These are phyloP conservation scores for Haliaeetus leucogaster DNA, from an alignment of 2,113 vertebrate species.

Conservation along the genomic window DNA sequence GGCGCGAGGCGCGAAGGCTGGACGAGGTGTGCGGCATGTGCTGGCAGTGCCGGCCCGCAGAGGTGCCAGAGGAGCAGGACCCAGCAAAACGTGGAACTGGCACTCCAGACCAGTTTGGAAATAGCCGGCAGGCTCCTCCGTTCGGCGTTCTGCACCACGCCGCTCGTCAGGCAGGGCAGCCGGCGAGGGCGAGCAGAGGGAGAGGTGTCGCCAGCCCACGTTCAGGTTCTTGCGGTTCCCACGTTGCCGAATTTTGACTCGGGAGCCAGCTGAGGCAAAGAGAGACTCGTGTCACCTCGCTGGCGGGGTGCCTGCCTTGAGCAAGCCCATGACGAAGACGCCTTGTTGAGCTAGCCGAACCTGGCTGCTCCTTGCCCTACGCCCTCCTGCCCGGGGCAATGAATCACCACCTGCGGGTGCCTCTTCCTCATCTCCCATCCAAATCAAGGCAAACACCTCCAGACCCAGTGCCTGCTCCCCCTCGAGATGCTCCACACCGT, in stretches of 20 bases:
- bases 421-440: neutral
- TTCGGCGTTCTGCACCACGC: rapidly evolving
- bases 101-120: neutral
- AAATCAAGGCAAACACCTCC: neutral
- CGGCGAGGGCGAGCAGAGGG: neutral
- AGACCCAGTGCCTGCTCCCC: neutral
- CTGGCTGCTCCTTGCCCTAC: neutral
- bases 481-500: neutral
- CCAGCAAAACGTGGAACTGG: rapidly evolving
- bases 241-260: neutral
- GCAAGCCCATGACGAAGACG: neutral
- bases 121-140: neutral
- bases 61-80: neutral
- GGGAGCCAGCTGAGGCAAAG: neutral
- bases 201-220: neutral
- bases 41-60: neutral
- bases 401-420: neutral
- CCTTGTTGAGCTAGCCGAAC: neutral
- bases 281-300: rapidly evolving
- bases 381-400: neutral
- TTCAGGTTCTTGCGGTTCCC: neutral
- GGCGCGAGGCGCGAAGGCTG: rapidly evolving
- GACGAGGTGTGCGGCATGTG: neutral
- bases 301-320: neutral
- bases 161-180: neutral